phyloP scores from a whole-genome alignment of 2,888 invertebrate species.

The Mactromeris polynyma region DNA sequence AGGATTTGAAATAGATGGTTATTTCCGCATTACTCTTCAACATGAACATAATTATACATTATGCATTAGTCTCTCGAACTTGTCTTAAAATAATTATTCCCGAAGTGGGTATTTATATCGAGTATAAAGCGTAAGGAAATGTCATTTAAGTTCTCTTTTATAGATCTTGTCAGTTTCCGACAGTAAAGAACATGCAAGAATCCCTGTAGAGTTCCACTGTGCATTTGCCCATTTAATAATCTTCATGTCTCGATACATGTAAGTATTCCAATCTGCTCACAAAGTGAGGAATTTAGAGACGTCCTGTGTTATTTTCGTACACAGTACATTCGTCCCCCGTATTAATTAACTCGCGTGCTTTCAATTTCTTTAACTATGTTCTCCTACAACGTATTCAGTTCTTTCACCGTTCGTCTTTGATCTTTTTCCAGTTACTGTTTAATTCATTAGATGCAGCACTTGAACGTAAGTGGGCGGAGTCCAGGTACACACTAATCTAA shows the following conservation, averaged over 20 bases:
- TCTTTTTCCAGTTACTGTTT: neutral
- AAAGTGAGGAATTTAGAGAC: too few relatives aligned
- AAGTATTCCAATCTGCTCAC: too few relatives aligned
- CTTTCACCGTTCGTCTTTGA: neutral
- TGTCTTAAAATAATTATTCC: neutral
- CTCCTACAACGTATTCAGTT: neutral
- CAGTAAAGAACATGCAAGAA: neutral
- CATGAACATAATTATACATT: neutral
- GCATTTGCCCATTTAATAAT: neutral
- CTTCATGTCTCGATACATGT: too few relatives aligned
- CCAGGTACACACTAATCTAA: neutral
- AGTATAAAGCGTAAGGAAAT: neutral
- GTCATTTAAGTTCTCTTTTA: neutral
- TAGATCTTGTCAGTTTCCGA: neutral
- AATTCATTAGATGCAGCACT: constrained; percentile 6
- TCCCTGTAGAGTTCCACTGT: neutral
- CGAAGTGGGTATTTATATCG: neutral
- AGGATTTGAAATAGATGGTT: neutral
- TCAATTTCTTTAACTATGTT: neutral
- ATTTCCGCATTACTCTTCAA: neutral
- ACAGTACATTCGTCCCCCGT: neutral
- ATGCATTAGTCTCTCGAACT: neutral
- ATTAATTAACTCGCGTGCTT: neutral
- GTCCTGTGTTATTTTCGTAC: neutral
- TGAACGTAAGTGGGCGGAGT: neutral